These are phyloP conservation scores for Lepidothrix coronata DNA, from an alignment of 2,113 vertebrate species.

Conservation along the genomic window DNA sequence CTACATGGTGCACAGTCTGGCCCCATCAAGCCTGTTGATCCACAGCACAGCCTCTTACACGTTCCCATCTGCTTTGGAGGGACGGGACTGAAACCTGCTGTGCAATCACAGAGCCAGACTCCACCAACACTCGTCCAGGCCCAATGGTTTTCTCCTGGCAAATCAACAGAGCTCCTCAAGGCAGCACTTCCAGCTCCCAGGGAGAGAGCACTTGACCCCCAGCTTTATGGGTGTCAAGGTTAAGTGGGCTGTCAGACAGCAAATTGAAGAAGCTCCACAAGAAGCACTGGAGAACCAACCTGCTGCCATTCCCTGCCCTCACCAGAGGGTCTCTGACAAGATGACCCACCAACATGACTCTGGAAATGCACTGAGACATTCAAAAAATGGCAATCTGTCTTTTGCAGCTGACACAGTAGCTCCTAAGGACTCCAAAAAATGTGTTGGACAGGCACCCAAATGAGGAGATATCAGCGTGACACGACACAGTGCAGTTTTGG, in stretches of 20 bases:
- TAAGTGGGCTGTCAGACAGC: slow-evolving; percentile 36
- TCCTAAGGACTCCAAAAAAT: neutral
- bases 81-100: neutral
- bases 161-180: neutral
- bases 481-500: neutral
- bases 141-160: neutral
- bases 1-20: fast-evolving
- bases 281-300: neutral
- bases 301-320: neutral
- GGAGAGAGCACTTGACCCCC: slow-evolving; percentile 20
- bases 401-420: neutral
- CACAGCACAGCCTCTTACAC: neutral
- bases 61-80: neutral
- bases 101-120: neutral
- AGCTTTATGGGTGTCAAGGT: slow-evolving; percentile 7
- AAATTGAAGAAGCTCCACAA: neutral
- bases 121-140: neutral
- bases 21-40: neutral
- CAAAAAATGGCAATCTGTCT: neutral
- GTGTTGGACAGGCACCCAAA: neutral
- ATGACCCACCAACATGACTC: neutral
- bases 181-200: neutral
- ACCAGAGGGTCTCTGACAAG: neutral
- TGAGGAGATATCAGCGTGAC: neutral
- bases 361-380: neutral